Evolutionary conservation across 2,888 invertebrate species (phyloP).

Genomic region (Pollenia griseotomentosa): DNA sequence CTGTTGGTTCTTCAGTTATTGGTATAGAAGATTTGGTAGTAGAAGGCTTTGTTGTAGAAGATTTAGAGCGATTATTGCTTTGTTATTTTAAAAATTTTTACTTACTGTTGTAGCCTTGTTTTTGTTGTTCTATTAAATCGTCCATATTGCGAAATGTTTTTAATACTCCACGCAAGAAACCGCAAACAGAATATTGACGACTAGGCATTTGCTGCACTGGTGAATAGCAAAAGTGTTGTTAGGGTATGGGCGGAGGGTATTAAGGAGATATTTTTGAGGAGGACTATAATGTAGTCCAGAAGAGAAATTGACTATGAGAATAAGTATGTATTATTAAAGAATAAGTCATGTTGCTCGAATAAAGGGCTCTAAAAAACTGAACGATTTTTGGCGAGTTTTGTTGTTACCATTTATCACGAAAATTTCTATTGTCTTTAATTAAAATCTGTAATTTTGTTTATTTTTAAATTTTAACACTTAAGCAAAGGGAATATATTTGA

Average conservation of each 20-base stretch:
- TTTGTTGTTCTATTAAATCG: conserved; percentile 7
- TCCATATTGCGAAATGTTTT: conserved; percentile 37
- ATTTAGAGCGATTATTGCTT: background rate
- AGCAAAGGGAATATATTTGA: background rate
- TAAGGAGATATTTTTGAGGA: no score
- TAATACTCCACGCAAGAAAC: conserved; percentile 41
- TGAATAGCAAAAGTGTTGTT: background rate
- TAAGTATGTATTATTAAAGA: background rate
- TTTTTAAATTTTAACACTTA: background rate
- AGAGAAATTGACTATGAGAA: background rate
- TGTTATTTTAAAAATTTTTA: background rate
- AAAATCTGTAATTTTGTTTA: background rate
- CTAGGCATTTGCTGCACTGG: background rate
- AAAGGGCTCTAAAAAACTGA: conserved; percentile 25
- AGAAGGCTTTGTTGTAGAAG: no score
- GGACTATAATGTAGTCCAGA: background rate
- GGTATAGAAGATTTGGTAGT: no score
- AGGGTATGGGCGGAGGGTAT: background rate
- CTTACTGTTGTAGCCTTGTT: conserved; percentile 44
- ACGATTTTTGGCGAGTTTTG: background rate
- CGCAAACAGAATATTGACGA: conserved; percentile 46
- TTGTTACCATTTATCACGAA: background rate
- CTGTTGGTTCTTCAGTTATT: no score
- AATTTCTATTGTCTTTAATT: background rate
- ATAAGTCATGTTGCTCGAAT: conserved; percentile 33